phyloP scores from a whole-genome alignment of 2,797 vertebrate genomes.

The Falco naumanni region DNA sequence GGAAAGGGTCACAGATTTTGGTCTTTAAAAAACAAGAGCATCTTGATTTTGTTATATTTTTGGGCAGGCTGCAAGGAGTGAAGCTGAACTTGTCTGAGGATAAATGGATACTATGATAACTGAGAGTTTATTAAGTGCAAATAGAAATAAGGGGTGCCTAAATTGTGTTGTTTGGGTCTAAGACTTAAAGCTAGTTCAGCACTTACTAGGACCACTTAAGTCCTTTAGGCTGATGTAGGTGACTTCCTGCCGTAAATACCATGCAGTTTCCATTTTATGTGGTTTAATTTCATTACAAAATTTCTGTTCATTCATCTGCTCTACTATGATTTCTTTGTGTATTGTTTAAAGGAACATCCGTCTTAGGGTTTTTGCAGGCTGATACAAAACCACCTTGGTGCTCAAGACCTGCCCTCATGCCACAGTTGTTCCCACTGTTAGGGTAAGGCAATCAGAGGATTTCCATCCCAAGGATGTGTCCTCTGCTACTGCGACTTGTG shows the following conservation, averaged over 20 bases:
- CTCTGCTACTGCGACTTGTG: neutral
- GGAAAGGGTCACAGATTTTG: neutral
- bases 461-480: neutral
- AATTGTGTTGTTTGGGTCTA: neutral
- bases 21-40: neutral
- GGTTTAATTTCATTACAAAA: neutral
- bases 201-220: neutral
- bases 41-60: slow-evolving; percentile 37
- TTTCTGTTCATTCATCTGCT: neutral
- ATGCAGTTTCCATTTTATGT: neutral
- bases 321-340: neutral
- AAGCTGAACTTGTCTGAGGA: neutral
- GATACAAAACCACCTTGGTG: neutral
- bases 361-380: neutral
- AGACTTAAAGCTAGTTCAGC: neutral
- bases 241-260: neutral
- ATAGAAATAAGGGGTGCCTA: neutral
- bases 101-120: neutral
- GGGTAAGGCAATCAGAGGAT: neutral
- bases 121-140: neutral
- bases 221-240: neutral
- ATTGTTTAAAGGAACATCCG: neutral
- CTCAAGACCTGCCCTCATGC: neutral
- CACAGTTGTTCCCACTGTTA: neutral
- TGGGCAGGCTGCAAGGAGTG: neutral